Evolutionary conservation across 2,888 invertebrate genomes (phyloP).

Genomic region (Gasteruption jaculator): DNA sequence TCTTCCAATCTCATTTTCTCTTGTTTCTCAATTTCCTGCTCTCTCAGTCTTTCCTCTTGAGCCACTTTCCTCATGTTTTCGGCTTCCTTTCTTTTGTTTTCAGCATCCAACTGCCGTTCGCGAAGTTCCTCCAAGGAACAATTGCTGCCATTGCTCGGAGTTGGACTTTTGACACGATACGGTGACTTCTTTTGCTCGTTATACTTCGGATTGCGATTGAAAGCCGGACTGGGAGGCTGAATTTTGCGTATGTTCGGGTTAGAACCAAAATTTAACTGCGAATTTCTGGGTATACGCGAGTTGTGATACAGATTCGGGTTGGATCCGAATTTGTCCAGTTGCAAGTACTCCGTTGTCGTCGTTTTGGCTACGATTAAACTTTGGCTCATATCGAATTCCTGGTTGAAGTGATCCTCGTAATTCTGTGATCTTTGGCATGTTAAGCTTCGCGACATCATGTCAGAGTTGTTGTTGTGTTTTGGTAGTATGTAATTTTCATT

Average conservation of each 20-base stretch:
- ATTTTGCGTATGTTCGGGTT: slow-evolving; percentile 42
- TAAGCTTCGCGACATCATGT: slow-evolving; percentile 41
- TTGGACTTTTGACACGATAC: slow-evolving; percentile 39
- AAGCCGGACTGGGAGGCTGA: slow-evolving; percentile 54
- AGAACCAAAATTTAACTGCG: slow-evolving; percentile 32
- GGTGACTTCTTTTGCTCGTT: slow-evolving; percentile 33
- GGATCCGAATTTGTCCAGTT: slow-evolving; percentile 42
- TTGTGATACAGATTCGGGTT: slow-evolving; percentile 35
- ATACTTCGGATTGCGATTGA: slow-evolving; percentile 54
- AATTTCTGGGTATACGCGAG: slow-evolving; percentile 10
- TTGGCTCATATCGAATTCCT: slow-evolving; percentile 48
- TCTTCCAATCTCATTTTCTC: slow-evolving; percentile 82
- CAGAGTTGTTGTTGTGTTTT: slow-evolving; percentile 23
- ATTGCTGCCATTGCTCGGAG: slow-evolving; percentile 39
- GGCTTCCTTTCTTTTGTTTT: slow-evolving; percentile 45
- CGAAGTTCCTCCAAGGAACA: slow-evolving; percentile 49
- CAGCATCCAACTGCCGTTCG: slow-evolving; percentile 47
- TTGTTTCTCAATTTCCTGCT: slow-evolving; percentile 66
- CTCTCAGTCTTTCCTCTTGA: slow-evolving; percentile 57
- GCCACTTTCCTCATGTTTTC: slow-evolving; percentile 49
- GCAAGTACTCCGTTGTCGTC: slow-evolving; percentile 45
- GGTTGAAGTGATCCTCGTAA: slow-evolving; percentile 28
- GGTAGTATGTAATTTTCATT: slow-evolving; percentile 22
- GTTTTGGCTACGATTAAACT: slow-evolving; percentile 48
- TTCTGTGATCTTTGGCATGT: slow-evolving; percentile 36